phyloP scores from a whole-genome alignment of 2,888 invertebrate species.

The Amaurobius ferox region DNA sequence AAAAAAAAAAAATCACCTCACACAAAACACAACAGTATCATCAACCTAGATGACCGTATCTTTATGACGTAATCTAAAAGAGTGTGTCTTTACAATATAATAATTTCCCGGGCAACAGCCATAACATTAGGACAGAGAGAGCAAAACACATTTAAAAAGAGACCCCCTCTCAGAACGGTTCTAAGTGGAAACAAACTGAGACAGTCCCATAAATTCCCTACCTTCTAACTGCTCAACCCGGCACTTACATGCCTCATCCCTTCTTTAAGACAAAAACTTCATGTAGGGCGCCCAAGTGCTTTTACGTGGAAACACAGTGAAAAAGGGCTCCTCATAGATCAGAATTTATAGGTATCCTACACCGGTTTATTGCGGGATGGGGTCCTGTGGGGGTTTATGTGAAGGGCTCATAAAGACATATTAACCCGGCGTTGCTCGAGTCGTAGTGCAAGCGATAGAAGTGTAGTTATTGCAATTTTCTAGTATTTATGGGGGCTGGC shows the following conservation, averaged over 20 bases:
- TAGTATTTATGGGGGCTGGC: constrained; percentile 47
- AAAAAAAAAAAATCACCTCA: too few species aligned
- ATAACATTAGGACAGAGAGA: not conserved
- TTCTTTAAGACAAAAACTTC: constrained; percentile 20
- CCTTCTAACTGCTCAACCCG: constrained; percentile 14
- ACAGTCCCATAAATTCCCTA: constrained; percentile 36
- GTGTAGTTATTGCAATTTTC: constrained; percentile 60
- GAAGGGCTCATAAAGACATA: constrained; percentile 55
- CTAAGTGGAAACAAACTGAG: constrained; percentile 17
- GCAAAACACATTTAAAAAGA: constrained; percentile 2
- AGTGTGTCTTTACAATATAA: constrained; percentile 16
- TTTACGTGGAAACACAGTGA: constrained; percentile 3
- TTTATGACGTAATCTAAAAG: constrained; percentile 12
- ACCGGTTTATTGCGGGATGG: constrained; percentile 41
- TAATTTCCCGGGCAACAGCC: not conserved
- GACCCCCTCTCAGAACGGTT: not conserved
- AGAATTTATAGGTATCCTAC: constrained; percentile 53
- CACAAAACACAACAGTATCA: not conserved
- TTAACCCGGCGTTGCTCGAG: constrained; percentile 42
- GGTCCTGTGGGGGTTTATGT: constrained; percentile 44
- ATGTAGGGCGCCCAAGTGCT: constrained; percentile 29
- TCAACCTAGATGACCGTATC: not conserved
- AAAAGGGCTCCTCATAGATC: constrained; percentile 21
- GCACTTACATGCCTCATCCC: constrained; percentile 16
- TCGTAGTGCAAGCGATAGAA: constrained; percentile 17